Evolutionary conservation across 2,797 vertebrate species (phyloP), one percentile per base, ranked within the genome.

Genomic region (Calcarius lapponicus): DNA sequence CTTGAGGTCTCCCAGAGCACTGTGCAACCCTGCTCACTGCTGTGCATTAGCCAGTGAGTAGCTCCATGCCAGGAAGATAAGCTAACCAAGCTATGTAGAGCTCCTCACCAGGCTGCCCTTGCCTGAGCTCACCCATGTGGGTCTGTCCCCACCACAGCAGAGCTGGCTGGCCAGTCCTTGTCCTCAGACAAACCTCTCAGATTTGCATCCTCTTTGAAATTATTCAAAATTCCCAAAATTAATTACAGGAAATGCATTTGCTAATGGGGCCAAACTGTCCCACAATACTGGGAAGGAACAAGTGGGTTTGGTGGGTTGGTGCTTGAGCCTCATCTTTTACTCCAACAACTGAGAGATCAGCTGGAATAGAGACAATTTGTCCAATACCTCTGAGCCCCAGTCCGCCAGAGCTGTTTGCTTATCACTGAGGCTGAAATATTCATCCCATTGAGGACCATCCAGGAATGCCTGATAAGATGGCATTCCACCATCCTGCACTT

Each of bases 61-160:
- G 21, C 62, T 78, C 50, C 4, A 1, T 57, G 53, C 45, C 42
- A 21, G 61, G 18, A 24, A 20, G 11, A 22, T 8, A 42, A 66
- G 16, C 24, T 76, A 42, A 38, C 29, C 10, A 36, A 22, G 17
- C 17, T 17, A 24, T 0, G 0, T 0, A 42, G 13, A 32, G 75
- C 32, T 87, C 38, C 22, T 67, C 67, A 26, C 19, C 56, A 82
- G 53, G 56, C 57, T 64, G 29, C 53, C 42, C 32, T 64, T 60
- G 25, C 38, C 81, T 73, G 56, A 76, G 18, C 51, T 87, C n/a
- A 31, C 24, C 38, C 25, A 4, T 14, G n/a, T 40, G 66, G 47
- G 32, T 40, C 66, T 62, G 25, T 78, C 32, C 21, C 32, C 45
- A 67, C 18, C 1, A 2, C 32, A 65, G 62, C 34, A 36, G 18